phyloP scores from a whole-genome alignment of 2,888 invertebrate species.

The Caenorhabditis uteleia region DNA sequence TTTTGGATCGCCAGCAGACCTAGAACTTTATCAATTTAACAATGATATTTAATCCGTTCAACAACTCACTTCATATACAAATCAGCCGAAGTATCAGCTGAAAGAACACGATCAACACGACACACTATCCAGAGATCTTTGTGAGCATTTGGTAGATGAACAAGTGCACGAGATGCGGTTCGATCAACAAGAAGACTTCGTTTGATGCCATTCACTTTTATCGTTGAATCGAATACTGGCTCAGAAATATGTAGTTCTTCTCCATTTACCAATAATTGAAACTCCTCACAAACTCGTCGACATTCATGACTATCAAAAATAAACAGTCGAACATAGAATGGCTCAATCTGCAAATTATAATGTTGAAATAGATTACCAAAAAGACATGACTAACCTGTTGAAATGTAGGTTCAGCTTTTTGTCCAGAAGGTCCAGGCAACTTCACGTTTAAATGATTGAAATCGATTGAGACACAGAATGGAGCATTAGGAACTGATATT shows the following conservation, averaged over 20 bases:
- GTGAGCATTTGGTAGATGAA: conserved; percentile 17
- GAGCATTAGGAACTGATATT: not conserved
- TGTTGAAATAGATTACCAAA: not conserved
- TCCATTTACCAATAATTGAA: conserved; percentile 50
- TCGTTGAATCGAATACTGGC: conserved; percentile 29
- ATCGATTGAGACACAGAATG: conserved; percentile 32
- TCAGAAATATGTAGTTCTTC: conserved; percentile 40
- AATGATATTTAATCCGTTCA: not conserved
- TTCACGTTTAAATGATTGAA: conserved; percentile 28
- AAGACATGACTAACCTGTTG: conserved; percentile 1
- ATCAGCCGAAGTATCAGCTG: conserved; percentile 46
- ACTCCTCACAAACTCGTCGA: conserved; percentile 61
- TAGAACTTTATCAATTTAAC: not conserved
- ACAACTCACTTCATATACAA: conserved; percentile 53
- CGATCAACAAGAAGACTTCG: conserved; percentile 30
- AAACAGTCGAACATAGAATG: conserved; percentile 87
- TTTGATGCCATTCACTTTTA: conserved; percentile 26
- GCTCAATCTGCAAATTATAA: conserved; percentile 78
- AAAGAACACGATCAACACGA: conserved; percentile 61
- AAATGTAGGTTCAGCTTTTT: not conserved
- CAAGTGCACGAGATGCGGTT: conserved; percentile 24
- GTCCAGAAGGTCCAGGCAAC: conserved; percentile 17
- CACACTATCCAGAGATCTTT: conserved; percentile 53
- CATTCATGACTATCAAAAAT: conserved; percentile 80
- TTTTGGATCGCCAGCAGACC: conserved; percentile 53